phyloP scores from a whole-genome alignment of 2,888 invertebrate species.

The Tinea semifulvella region DNA sequence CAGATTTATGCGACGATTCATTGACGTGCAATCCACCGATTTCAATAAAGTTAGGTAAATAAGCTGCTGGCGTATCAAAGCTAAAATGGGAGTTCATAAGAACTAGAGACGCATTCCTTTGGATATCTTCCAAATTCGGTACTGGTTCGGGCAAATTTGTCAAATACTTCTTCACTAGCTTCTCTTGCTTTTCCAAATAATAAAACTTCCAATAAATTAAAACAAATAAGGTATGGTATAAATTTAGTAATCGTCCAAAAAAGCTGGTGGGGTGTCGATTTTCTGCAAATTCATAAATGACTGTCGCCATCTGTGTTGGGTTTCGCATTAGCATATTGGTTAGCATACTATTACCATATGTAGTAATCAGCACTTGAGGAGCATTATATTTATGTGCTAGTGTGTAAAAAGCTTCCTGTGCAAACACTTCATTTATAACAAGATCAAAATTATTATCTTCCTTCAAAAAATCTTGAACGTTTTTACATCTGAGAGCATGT shows the following conservation, averaged over 20 bases:
- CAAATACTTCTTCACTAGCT: conserved; percentile 40
- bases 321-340: conserved; percentile 44
- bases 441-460: conserved; percentile 49
- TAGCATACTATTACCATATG: conserved; percentile 51
- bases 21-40: conserved; percentile 65
- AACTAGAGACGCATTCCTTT: conserved; percentile 46
- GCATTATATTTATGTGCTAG: conserved; percentile 54
- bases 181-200: conserved; percentile 44
- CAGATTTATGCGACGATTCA: conserved; percentile 28
- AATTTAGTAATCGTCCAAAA: conserved; percentile 54
- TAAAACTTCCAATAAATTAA: conserved; percentile 46
- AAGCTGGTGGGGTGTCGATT: conserved; percentile 60
- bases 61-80: conserved; percentile 50
- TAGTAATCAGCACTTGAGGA: conserved; percentile 44
- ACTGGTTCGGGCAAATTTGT: conserved; percentile 38
- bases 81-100: conserved; percentile 61
- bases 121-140: conserved; percentile 45
- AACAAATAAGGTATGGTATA: conserved; percentile 47
- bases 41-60: conserved; percentile 64
- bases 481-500: conserved; percentile 36
- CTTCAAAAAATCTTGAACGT: conserved; percentile 34
- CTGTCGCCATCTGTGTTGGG: conserved; percentile 46
- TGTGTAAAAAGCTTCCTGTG: conserved; percentile 48
- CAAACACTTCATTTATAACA: conserved; percentile 57
- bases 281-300: conserved; percentile 40